Percentiles rank a stretch among this genome's conserved stretches.
Conservation (phyloP, 2,113 vertebrate genomes). For the Myxocyprinus asiaticus region DNA sequence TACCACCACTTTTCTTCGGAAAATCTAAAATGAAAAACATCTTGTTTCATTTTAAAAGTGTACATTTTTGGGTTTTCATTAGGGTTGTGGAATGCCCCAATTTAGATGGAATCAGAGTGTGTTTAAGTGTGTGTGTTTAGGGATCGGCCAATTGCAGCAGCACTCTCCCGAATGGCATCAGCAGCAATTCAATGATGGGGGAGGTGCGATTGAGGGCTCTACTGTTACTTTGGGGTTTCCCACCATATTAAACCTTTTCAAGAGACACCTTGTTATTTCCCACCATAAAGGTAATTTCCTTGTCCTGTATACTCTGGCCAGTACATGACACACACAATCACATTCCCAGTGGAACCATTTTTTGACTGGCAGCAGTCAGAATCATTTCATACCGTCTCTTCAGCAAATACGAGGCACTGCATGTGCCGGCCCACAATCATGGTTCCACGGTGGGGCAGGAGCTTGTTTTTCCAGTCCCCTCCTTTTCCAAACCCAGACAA, state of each 20-base stretch:
- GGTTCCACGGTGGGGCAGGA: background rate
- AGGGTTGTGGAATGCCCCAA: no score
- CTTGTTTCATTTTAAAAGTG: no score
- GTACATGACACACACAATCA: background rate
- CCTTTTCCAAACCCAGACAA: constrained; percentile 51
- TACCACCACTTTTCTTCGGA: no score
- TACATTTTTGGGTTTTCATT: no score
- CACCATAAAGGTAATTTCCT: background rate
- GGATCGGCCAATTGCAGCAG: background rate
- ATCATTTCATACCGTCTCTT: no score
- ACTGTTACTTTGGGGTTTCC: background rate
- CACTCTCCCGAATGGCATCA: background rate
- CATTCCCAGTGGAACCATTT: background rate
- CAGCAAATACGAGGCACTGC: background rate
- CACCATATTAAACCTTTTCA: constrained; percentile 1
- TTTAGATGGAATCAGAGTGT: no score
- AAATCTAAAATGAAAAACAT: no score
- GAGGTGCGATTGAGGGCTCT: background rate
- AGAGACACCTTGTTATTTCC: background rate
- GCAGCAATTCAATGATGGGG: background rate
- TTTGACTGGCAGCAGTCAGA: background rate
- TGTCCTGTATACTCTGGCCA: background rate
- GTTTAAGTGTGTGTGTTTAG: background rate
- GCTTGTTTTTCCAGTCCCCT: constrained; percentile 35
- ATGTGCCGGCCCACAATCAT: constrained; percentile 2